Conservation (phyloP, 2,797 vertebrate genomes). For the Zenarchopterus dispar region DNA sequence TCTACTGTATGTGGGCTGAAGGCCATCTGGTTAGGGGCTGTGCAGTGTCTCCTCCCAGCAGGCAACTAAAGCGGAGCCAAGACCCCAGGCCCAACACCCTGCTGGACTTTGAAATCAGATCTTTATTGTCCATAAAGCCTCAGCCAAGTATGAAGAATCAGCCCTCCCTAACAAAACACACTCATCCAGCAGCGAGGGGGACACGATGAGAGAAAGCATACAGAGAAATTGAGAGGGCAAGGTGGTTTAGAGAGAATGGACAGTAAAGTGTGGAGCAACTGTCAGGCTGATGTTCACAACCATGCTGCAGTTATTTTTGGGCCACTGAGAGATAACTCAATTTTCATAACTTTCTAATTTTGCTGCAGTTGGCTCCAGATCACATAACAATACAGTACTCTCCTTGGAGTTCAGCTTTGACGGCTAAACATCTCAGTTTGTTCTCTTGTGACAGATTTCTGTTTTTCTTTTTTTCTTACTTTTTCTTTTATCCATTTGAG, state of each 20-base stretch:
- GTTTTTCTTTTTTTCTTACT: too few species aligned
- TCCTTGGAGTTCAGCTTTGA: neutral
- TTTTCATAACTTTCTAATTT: conserved; percentile 74
- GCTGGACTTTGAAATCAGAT: conserved; percentile 90
- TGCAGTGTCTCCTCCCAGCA: conserved; percentile 77
- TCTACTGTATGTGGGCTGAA: conserved; percentile 68
- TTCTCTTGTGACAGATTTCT: too few species aligned
- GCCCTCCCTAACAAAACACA: conserved; percentile 86
- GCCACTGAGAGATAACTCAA: conserved; percentile 61
- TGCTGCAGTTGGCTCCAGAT: conserved; percentile 27
- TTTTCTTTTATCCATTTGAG: too few species aligned
- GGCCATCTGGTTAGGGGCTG: conserved; percentile 79
- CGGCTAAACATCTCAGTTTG: too few species aligned
- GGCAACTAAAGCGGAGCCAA: conserved; percentile 80
- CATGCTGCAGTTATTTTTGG: conserved; percentile 70
- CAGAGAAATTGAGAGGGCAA: conserved; percentile 25
- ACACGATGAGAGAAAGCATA: conserved; percentile 49
- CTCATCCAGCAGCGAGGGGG: conserved; percentile 67
- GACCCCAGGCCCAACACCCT: conserved; percentile 87
- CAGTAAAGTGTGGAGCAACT: conserved; percentile 37
- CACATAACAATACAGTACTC: conserved; percentile 33
- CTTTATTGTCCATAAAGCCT: conserved; percentile 88
- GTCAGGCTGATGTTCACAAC: conserved; percentile 50
- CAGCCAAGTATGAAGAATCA: conserved; percentile 87
- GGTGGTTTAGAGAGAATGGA: conserved; percentile 42